Evolutionary conservation across 2,888 invertebrate genomes (phyloP).

Genomic region (Euzetes globulus): DNA sequence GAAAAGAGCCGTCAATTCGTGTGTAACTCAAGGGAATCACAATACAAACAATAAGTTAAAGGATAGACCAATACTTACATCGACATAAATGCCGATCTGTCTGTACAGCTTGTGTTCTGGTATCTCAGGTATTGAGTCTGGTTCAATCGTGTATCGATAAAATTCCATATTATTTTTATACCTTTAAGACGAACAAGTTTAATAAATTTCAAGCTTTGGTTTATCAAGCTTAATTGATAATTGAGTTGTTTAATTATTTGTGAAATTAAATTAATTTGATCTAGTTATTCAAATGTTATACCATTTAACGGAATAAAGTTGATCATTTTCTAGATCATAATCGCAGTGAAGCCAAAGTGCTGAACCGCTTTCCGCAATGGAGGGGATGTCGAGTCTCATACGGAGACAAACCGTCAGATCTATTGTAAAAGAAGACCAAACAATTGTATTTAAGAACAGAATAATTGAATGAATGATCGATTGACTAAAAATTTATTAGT

Average conservation of each 20-base stretch:
- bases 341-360: slow-evolving; percentile 40
- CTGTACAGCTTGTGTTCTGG: slow-evolving; percentile 23
- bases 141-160: slow-evolving; percentile 26
- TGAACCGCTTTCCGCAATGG: slow-evolving; percentile 21
- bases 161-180: slow-evolving; percentile 35
- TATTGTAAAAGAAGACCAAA: neutral
- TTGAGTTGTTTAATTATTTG: neutral
- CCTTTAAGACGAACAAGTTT: neutral
- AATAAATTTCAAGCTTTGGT: no score
- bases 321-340: slow-evolving; percentile 40
- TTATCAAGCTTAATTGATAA: neutral
- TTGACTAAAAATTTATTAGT: neutral
- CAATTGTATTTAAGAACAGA: neutral
- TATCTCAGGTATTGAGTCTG: neutral
- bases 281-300: neutral
- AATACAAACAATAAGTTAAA: neutral
- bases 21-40: neutral
- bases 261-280: neutral
- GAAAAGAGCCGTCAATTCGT: neutral
- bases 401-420: neutral
- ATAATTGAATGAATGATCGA: slow-evolving; percentile 8
- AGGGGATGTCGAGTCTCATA: slow-evolving; percentile 9
- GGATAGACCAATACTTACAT: slow-evolving; percentile 26
- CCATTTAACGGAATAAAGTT: slow-evolving; percentile 40
- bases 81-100: slow-evolving; percentile 34